These are phyloP conservation scores for Phortica okadai DNA, from an alignment of 2,888 invertebrate species.

Conservation along the genomic window DNA sequence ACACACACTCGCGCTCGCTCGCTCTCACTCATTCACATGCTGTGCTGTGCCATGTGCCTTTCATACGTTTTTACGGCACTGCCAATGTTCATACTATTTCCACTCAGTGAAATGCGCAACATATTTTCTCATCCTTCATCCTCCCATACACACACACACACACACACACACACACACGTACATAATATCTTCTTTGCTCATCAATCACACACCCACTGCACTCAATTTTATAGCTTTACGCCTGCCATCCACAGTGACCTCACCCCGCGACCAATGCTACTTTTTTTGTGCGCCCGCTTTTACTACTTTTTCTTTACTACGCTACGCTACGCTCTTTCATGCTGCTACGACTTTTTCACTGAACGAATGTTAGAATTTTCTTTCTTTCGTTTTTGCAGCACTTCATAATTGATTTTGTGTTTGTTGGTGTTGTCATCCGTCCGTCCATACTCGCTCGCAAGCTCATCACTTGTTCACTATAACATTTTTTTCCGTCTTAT, in stretches of 20 bases:
- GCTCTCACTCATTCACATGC: conserved; percentile 21
- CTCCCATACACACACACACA: not conserved
- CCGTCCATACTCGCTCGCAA: conserved; percentile 30
- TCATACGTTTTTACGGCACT: conserved; percentile 12
- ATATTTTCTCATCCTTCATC: conserved; percentile 57
- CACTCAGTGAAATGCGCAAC: conserved; percentile 65
- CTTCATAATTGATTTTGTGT: conserved; percentile 74
- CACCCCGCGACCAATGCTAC: not conserved
- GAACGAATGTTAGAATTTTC: not conserved
- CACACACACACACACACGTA: not conserved
- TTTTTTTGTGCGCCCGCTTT: conserved; percentile 49
- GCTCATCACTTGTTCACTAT: not conserved
- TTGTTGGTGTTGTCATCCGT: conserved; percentile 35
- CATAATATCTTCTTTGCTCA: not conserved
- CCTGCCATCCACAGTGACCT: not conserved
- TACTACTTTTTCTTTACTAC: conserved; percentile 5
- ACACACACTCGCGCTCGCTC: conserved; percentile 34
- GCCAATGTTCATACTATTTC: conserved; percentile 21
- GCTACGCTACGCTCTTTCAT: not conserved
- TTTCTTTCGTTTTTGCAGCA: conserved; percentile 55
- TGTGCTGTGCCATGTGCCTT: not conserved
- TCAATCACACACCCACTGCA: conserved; percentile 32
- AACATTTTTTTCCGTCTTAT: conserved; percentile 4
- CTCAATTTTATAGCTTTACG: conserved; percentile 26
- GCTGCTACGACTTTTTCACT: not conserved